Conservation (phyloP, 1,140 invertebrate species). For the Phymastichus coffea region DNA sequence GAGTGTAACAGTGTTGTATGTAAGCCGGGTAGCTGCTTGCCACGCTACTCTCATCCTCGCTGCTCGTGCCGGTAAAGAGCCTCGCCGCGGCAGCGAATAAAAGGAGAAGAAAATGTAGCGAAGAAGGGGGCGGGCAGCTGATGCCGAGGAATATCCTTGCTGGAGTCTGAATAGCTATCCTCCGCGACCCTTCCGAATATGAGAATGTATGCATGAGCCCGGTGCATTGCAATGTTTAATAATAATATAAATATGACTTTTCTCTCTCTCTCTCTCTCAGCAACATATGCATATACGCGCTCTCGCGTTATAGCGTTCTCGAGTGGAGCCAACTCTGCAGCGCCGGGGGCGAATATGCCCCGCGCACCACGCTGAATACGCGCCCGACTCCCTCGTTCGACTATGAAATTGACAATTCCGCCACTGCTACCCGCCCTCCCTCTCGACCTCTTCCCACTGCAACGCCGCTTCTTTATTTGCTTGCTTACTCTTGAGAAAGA, state of each 20-base stretch:
- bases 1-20: slow-evolving; percentile 52
- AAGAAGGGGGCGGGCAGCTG: slow-evolving; percentile 23
- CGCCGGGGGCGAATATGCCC: slow-evolving; percentile 31
- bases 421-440: background rate
- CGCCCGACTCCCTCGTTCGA: slow-evolving; percentile 33
- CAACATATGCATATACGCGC: background rate
- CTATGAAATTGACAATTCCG: slow-evolving; percentile 45
- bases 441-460: background rate
- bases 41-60: too few relatives aligned
- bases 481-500: slow-evolving; percentile 25
- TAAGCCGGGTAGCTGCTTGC: too few relatives aligned
- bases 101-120: background rate
- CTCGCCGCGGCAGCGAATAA: slow-evolving; percentile 20
- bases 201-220: slow-evolving; percentile 45
- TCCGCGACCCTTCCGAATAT: slow-evolving; percentile 37
- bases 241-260: slow-evolving; percentile 46
- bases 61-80: too few relatives aligned
- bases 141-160: slow-evolving; percentile 18
- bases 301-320: background rate
- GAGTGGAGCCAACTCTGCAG: slow-evolving; percentile 17
- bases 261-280: slow-evolving; percentile 9
- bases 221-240: slow-evolving; percentile 46
- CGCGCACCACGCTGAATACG: slow-evolving; percentile 32
- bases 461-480: slow-evolving; percentile 24
- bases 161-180: slow-evolving; percentile 8